Base-by-base conservation (phyloP, 2,797 vertebrate species). In the Sphenodon punctatus region DNA sequence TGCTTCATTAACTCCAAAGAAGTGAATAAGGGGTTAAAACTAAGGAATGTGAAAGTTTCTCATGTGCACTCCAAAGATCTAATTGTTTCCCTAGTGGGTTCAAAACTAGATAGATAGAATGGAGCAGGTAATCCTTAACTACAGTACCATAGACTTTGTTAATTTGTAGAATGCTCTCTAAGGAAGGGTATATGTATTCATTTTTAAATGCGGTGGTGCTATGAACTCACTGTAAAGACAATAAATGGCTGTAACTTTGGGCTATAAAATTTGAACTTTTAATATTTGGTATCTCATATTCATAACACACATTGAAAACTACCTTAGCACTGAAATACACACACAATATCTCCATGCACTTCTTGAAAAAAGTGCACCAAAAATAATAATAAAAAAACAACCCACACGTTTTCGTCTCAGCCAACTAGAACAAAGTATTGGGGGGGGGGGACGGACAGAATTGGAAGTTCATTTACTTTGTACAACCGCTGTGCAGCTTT, bases 21-120 rank as follows among this genome's bases (percentile, higher is more conserved):
- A 84, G 93, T 27, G 58, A 49, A 63, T 81, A 85, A 90, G 88
- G 92, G 90, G 94, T 94, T 96, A 95, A 94, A 88, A 71, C 76
- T 87, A 93, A 91, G 86, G 91, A 94, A 94, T 92, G 92, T 95
- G 95, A 93, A 93, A 95, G 93, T 88, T 92, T 91, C 94, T 89
- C 70, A 83, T 85, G 93, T 88, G 93, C 87, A 92, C 90, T 91
- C 93, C 89, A 74, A 85, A 94, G 87, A 88, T 90, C 30, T 69
- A 77, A 82, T 72, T 91, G 89, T 92, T 87, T 86, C 83, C 63
- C 82, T 91, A 86, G 88, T 63, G 85, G 82, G 78, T 88, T 91
- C 86, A 67, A 78, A 93, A 89, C 84, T 92, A 85, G 88, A 90
- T 13, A 80, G 78, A 77, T 64, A 89, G 81, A 92, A 87, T 22